Evolutionary conservation across 2,888 invertebrate genomes (phyloP).

Genomic region (Julus scandinavius): DNA sequence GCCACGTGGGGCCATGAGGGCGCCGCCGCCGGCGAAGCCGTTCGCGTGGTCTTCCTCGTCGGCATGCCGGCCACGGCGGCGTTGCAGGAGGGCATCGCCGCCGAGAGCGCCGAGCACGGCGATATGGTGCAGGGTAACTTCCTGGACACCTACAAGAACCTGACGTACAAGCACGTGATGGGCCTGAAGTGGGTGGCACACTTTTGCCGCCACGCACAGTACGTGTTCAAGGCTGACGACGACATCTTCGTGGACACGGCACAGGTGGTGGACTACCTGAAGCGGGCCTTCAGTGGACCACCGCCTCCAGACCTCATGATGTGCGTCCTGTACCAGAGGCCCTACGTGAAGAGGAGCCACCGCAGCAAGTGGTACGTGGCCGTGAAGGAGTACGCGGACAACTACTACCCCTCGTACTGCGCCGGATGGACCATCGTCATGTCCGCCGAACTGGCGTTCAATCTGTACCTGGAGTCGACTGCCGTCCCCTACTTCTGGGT

Average conservation of each 20-base stretch:
- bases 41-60: slow-evolving; percentile 60
- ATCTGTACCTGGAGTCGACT: slow-evolving; percentile 60
- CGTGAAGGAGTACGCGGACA: slow-evolving; percentile 64
- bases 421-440: slow-evolving; percentile 67
- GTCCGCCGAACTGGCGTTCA: slow-evolving; percentile 63
- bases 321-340: slow-evolving; percentile 60
- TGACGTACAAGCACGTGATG: slow-evolving; percentile 68
- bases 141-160: slow-evolving; percentile 66
- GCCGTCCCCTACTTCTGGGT: slow-evolving; percentile 67
- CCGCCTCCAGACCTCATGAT: slow-evolving; percentile 59
- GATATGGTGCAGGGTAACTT: slow-evolving; percentile 63
- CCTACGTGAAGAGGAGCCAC: slow-evolving; percentile 62
- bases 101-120: slow-evolving; percentile 59
- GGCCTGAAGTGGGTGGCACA: slow-evolving; percentile 66
- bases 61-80: slow-evolving; percentile 58
- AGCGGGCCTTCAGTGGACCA: slow-evolving; percentile 39
- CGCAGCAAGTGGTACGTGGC: slow-evolving; percentile 67
- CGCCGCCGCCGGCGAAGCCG: slow-evolving; percentile 3
- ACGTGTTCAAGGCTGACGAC: slow-evolving; percentile 67
- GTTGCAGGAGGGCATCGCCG: slow-evolving; percentile 57
- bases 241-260: slow-evolving; percentile 67
- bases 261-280: slow-evolving; percentile 59
- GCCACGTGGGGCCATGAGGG: slow-evolving; percentile 56
- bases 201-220: slow-evolving; percentile 64
- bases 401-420: slow-evolving; percentile 67